Base-by-base conservation (phyloP, 2,888 invertebrate species). In the Malthinus seriepunctatus region DNA sequence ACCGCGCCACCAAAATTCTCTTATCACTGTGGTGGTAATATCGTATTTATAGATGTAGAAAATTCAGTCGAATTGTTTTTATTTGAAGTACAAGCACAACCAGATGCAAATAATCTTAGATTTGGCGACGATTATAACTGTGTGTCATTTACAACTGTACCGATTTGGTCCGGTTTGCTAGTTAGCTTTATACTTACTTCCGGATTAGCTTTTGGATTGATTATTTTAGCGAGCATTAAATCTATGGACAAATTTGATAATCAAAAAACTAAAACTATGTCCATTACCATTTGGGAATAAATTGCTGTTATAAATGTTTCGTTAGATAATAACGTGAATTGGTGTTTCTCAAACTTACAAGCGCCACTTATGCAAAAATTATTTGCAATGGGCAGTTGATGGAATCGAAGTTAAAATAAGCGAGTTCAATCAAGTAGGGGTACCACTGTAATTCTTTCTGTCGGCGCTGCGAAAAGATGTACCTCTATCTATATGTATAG, bases 211-310 rank as follows among this genome's bases (percentile, higher is more conserved):
- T 84, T 87, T 77, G 90, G 88, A 3, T 75, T 91, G 37, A 78
- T 78, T 9, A 88, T 90, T 83, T 81, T 93, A 32, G 81, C 86
- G 74, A 86, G 86, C 70, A 88, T 93, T 63, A 88, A 87, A 71
- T 90, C 90, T 10, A 89, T 88, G 87, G 92, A 92, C 77, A 83
- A 88, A 71, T 93, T 90, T 76, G 92, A 93, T 76, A 91, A 91
- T 76, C 87, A 89, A 7, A 91, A 91, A 74, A 90, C 89, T 46
- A 91, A 91, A 76, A 85, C 88, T 45, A 83, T 92, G 47, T 81
- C 82, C 12, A 83, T 88, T 60, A 82, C 81, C 56, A 79, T 77
- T 33, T 65, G 66, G 35, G 78, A 78, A 48, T 79, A 70, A 31
- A 2, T 46, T 32, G 5, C 23, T 3, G 1, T 10, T 35, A 3